Base-by-base conservation (phyloP, 2,888 invertebrate species). In the Unio delphinus region DNA sequence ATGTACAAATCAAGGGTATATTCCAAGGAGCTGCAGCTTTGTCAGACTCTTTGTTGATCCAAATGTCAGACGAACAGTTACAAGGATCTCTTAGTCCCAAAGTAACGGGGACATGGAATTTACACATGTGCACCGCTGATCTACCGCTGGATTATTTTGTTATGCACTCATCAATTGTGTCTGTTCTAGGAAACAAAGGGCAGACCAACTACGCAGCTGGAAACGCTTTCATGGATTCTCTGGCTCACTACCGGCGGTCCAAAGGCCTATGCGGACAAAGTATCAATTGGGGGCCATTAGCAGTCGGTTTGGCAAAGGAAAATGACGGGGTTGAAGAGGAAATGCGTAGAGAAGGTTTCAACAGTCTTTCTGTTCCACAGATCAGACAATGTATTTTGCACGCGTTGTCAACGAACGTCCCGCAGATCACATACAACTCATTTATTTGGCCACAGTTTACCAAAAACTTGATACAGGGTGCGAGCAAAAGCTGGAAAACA, bases 191-290 rank as follows among this genome's bases (percentile, higher is more conserved):
- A 34, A 80, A 79, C 54, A 71, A 73, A 7, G 83, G 84, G 0
- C 86, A 86, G 64, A 72, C 77, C n/a, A 82, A 79, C 64, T 83
- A 86, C 64, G 84, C 79, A 2, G 82, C 83, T 15, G 84, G 76
- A 17, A 84, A 84, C 64, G 75, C 82, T 11, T 85, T 86, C 65
- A 70, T 81, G 67, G 86, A 86, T 67, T 67, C 80, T 0, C 64
- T 86, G 20, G 81, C 81, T 18, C 69, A 76, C 61, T 82, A 78
- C 67, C 70, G 86, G 20, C 70, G 78, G 23, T 26, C 64, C 4
- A 54, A 65, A 7, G 78, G 77, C 3, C 67, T 81, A 1, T n/a
- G 77, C 3, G 84, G 74, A 1, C 82, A 82, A 66, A 72, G 72
- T 26, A 83, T 86, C 23, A 83, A 84, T 64, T 86, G 84, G 86